Evolutionary conservation across 2,797 vertebrate species (phyloP), one percentile per base, ranked within the genome.

Genomic region (Pseudochirops corinnae): DNA sequence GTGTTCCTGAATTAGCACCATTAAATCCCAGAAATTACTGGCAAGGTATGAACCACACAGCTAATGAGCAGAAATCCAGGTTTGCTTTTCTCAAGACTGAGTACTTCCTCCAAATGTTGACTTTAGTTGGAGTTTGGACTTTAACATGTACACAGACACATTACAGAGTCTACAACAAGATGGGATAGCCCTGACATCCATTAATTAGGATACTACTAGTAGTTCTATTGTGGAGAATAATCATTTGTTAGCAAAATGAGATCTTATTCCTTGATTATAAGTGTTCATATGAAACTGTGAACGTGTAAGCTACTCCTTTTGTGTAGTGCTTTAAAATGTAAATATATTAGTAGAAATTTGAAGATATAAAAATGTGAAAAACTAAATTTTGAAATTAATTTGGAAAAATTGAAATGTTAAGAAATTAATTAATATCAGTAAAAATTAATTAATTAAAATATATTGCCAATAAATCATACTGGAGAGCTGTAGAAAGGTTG

Each of bases 11-110:
- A 93, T 92, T 67, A 95, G 53, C 16, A 67, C 87, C n/a, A 29
- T 26, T 91, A 56, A 93, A 91, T 74, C 39, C 33, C 46, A 55
- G 55, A 92, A 90, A 90, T 56, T 91, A 93, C 46, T 53, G 90
- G 24, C 0, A 57, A 62, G 92, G n/a, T 91, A 91, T 82, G 90
- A 93, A 55, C 91, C 95, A 95, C 92, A 39, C 60, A 93, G 14
- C 90, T 57, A 95, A 82, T 87, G 56, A 95, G 60, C 31, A 92
- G 82, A 92, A 90, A 67, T 58, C 62, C 31, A 92, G 29, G 57
- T 96, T 91, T 92, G 26, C 92, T 58, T 94, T 24, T 93, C 90
- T 96, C 58, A 91, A 52, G n/a, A 93, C 21, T 93, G 60, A 93
- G 50, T 46, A 16, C 55, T 56, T 91, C 92, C 87, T 56, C 91